phyloP scores from a whole-genome alignment of 1,140 invertebrate species.

The Bombus confusus region DNA sequence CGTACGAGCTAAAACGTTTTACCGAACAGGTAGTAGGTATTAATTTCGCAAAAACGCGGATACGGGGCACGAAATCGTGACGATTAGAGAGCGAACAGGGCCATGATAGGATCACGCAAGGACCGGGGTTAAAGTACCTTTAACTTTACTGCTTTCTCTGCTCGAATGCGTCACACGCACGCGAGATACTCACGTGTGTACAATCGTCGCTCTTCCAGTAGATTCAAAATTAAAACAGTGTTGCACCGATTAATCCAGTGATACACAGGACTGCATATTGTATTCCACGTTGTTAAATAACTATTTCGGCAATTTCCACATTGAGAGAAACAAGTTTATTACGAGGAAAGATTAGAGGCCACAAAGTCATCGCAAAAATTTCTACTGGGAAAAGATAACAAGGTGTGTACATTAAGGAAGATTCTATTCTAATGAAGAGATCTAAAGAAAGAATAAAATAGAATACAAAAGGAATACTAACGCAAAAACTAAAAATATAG shows the following conservation, averaged over 20 bases:
- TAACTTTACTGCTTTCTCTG: neutral
- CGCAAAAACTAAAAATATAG: too few relatives aligned
- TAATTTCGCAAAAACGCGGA: slow-evolving; percentile 29
- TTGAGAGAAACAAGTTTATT: neutral
- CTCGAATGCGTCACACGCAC: slow-evolving; percentile 9
- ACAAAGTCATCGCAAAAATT: too few relatives aligned
- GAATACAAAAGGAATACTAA: too few relatives aligned
- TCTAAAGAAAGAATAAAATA: too few relatives aligned
- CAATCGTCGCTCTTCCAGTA: slow-evolving; percentile 26
- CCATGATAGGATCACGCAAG: slow-evolving; percentile 54
- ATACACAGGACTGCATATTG: neutral
- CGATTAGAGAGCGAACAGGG: slow-evolving; percentile 31
- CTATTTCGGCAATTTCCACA: too few relatives aligned
- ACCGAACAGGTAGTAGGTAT: neutral
- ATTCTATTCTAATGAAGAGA: too few relatives aligned
- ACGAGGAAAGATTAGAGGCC: neutral
- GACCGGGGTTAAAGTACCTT: slow-evolving; percentile 38
- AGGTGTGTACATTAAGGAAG: too few relatives aligned
- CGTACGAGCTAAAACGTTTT: slow-evolving; percentile 6
- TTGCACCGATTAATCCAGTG: neutral
- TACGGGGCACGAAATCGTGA: slow-evolving; percentile 29
- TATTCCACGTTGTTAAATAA: too few relatives aligned
- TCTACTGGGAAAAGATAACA: too few relatives aligned
- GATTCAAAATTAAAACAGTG: neutral
- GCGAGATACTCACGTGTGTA: neutral